Evolutionary conservation across 2,888 invertebrate genomes (phyloP), one percentile per base, ranked within the genome.

Genomic region (Globia sparganii): DNA sequence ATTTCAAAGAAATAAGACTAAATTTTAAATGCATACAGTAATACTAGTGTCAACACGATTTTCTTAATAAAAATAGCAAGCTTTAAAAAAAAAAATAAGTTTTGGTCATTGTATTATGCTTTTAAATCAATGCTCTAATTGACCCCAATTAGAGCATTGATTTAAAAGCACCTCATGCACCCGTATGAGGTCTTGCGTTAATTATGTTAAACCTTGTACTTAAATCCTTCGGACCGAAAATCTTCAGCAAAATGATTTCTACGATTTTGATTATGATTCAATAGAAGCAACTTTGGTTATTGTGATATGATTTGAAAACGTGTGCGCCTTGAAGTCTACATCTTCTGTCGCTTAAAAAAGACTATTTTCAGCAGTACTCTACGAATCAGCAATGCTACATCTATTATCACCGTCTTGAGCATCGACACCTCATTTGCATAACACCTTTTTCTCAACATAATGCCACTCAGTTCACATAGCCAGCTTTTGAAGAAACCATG

Each of bases 401-500:
- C 53, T 69, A 37, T n/a, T 28, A 75, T 43, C n/a, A 40, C n/a
- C n/a, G 15, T 59, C n/a, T 53, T 21, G 28, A 77, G 34, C 34
- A 56, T 28, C 21, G 31, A 67, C 28, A 53, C 6, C 31, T 59
- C n/a, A 70, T 82, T 67, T 59, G 46, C 82, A 77, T 72, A 68
- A 59, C 0, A 70, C 43, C 31, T 65, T 77, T 81, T 77, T 72
- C 67, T 62, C 13, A 66, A n/a, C 59, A 43, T 62, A 56, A 70
- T 37, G 40, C 13, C 49, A 69, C 34, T 73, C 58, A 31, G 62
- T 77, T 84, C 61, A 71, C 72, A 70, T 49, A 66, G 69, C 59
- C 76, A 83, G 86, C 76, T 87, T 87, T 87, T 87, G 65, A 80
- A 80, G 77, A 80, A 80, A 84, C 71, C 69, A 81, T 81, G 82